Evolutionary conservation across 2,113 vertebrate genomes (phyloP).

Genomic region (Pangasianodon gigas): DNA sequence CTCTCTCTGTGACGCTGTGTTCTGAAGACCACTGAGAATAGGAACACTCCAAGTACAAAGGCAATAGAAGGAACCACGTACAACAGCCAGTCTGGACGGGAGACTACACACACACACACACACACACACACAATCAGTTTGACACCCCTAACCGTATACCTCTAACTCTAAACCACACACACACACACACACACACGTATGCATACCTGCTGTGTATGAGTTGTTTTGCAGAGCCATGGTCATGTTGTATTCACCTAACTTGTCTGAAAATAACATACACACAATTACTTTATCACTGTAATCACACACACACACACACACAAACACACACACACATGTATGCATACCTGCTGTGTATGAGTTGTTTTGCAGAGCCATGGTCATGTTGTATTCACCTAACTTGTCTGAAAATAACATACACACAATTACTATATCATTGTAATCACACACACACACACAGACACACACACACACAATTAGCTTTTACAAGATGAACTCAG

Average conservation of each 20-base stretch:
- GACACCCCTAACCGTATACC: neutral
- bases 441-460: conserved; percentile 15
- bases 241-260: neutral
- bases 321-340: neutral
- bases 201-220: neutral
- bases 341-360: neutral
- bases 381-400: neutral
- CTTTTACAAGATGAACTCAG: neutral
- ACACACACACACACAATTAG: neutral
- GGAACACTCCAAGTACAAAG: conserved; percentile 40
- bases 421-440: neutral
- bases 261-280: neutral
- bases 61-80: conserved; percentile 47
- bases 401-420: neutral
- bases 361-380: neutral
- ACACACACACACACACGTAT: neutral
- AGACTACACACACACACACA: conserved; percentile 28
- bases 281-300: neutral
- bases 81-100: conserved; percentile 43
- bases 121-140: conserved; percentile 16
- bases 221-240: neutral
- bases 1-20: conserved; percentile 34
- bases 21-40: conserved; percentile 46
- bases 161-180: neutral
- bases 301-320: conserved; percentile 20